Evolutionary conservation across 2,888 invertebrate species (phyloP).

Genomic region (Lacanobia oleracea): DNA sequence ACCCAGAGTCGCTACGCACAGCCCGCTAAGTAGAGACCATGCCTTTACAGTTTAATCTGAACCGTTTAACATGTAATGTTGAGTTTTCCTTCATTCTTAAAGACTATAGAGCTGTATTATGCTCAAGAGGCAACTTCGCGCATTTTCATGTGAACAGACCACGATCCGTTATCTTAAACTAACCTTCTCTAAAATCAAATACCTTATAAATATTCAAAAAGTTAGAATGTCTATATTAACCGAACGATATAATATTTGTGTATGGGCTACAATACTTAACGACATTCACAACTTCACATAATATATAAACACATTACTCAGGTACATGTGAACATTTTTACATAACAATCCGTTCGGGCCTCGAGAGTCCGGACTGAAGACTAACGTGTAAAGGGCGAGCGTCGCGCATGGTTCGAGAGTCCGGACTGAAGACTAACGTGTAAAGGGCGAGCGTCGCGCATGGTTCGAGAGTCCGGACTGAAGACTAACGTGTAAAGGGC

Average conservation of each 20-base stretch:
- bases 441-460: slow-evolving; percentile 54
- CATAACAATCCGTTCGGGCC: slow-evolving; percentile 62
- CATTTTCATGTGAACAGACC: slow-evolving; percentile 55
- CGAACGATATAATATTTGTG: slow-evolving; percentile 63
- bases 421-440: slow-evolving; percentile 53
- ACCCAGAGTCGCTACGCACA: slow-evolving; percentile 66
- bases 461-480: slow-evolving; percentile 37
- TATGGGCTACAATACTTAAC: slow-evolving; percentile 66
- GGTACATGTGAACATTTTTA: slow-evolving; percentile 69
- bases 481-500: slow-evolving; percentile 62
- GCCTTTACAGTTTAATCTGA: slow-evolving; percentile 55
- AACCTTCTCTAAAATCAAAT: slow-evolving; percentile 62
- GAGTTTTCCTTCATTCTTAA: slow-evolving; percentile 42
- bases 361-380: slow-evolving; percentile 42
- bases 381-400: slow-evolving; percentile 57
- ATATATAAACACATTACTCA: slow-evolving; percentile 69
- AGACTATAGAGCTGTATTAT: slow-evolving; percentile 50
- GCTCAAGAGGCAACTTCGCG: slow-evolving; percentile 59
- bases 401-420: too few relatives aligned
- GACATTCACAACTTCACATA: slow-evolving; percentile 67
- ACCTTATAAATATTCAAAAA: slow-evolving; percentile 67
- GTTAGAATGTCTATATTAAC: slow-evolving; percentile 68
- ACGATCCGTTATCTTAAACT: slow-evolving; percentile 60
- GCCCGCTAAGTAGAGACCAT: slow-evolving; percentile 60
- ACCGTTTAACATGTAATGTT: slow-evolving; percentile 28